A percentile compares a stretch with the other conserved stretches of the same genome.
These are phyloP conservation scores for Drosophila aff. DNA, from an alignment of 1,140 invertebrate genomes.

Conservation along the genomic window DNA sequence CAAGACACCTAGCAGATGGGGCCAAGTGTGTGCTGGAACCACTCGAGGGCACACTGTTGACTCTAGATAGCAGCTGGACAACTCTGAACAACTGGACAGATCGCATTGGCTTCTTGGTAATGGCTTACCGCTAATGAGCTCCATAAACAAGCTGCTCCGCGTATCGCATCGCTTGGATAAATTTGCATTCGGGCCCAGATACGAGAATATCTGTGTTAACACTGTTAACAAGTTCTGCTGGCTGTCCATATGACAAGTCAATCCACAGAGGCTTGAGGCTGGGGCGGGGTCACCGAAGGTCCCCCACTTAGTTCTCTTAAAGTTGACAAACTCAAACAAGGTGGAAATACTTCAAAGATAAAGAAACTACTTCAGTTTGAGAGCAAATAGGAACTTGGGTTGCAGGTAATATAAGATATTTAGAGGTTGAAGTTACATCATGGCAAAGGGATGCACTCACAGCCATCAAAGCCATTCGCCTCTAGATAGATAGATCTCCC, in stretches of 20 bases:
- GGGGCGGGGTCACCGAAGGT: slow-evolving; percentile 34
- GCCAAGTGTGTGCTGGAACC: slow-evolving; percentile 35
- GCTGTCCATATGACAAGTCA: slow-evolving; percentile 54
- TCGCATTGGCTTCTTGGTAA: slow-evolving; percentile 63
- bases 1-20: slow-evolving; percentile 55
- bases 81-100: slow-evolving; percentile 14
- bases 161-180: slow-evolving; percentile 66
- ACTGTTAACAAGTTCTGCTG: slow-evolving; percentile 57
- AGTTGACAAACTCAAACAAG: slow-evolving; percentile 8
- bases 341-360: neutral
- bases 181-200: slow-evolving; percentile 70
- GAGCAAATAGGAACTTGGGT: neutral
- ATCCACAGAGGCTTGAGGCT: slow-evolving; percentile 22
- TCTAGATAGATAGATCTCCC: slow-evolving; percentile 14
- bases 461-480: slow-evolving; percentile 6
- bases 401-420: neutral
- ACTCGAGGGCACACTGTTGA: slow-evolving; percentile 54
- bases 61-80: slow-evolving; percentile 62
- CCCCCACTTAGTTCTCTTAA: neutral
- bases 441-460: slow-evolving; percentile 1
- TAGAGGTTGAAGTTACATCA: slow-evolving; percentile 6
- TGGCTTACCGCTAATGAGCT: slow-evolving; percentile 73
- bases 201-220: slow-evolving; percentile 56
- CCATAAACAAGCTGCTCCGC: slow-evolving; percentile 62
- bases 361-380: slow-evolving; percentile 5